Evolutionary conservation across 2,888 invertebrate species (phyloP), one percentile per base, ranked within the genome.

Genomic region (Alviniconcha strummeri): DNA sequence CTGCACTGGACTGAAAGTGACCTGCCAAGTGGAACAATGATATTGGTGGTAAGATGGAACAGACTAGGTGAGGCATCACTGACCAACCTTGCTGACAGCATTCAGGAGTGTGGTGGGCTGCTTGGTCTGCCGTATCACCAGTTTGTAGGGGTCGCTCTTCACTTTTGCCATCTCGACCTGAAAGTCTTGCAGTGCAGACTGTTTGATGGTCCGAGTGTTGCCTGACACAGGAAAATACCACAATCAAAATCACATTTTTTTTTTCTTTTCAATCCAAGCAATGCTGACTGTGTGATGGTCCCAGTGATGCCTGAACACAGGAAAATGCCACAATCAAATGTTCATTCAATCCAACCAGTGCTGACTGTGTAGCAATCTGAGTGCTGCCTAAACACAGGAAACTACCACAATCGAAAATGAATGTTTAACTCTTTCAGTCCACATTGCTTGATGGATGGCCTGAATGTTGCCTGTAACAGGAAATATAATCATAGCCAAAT

Each of bases 121-220:
- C 91, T 97, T 97, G 0, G 99, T 98, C 36, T 98, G 98, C 94
- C 96, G 97, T 98, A 99, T 98, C 9, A 99, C 96, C 36, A 99
- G 97, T 95, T 99, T 97, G 93, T 99, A 99, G 0, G 99, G 99
- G 94, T 99, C 98, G 92, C 96, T 98, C 82, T 98, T 95, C 60
- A 97, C 99, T 90, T 97, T 97, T 36, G 98, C 98, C 93, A 99
- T 96, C 94, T 99, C 99, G 74, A 97, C 97, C 95, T 99, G 95
- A 91, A 95, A 95, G 83, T 93, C 94, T 91, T 95, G 95, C 75
- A 95, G 92, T 74, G 95, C 95, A 85, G 93, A 92, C 94, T 99
- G 99, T 0, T 98, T 97, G 88, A 99, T 98, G 0, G 99, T 98
- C 87, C 98, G 95, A 0, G 99, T 98, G 93, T 99, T 99, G 19